These are phyloP conservation scores for Hozukius guyotensis DNA, from an alignment of 2,797 vertebrate genomes.

Conservation along the genomic window DNA sequence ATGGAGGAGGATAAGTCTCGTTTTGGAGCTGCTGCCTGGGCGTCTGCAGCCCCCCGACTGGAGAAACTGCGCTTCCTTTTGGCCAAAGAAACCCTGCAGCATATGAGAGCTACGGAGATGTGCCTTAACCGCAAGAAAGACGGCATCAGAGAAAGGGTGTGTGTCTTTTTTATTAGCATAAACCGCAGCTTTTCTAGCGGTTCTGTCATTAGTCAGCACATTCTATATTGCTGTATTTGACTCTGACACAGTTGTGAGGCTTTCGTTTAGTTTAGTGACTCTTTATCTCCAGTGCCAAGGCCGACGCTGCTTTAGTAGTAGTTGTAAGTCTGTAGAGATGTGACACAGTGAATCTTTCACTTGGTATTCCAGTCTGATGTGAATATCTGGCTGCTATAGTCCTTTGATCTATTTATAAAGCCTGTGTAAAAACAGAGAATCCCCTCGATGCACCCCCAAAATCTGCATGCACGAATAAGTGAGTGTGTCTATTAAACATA, in stretches of 20 bases:
- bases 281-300: constrained; percentile 4
- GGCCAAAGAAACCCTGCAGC: constrained; percentile 93
- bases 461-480: constrained; percentile 47
- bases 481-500: constrained; percentile 4
- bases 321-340: constrained; percentile 36
- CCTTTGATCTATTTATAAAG: constrained; percentile 76
- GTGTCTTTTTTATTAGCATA: constrained; percentile 12
- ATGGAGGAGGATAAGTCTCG: constrained; percentile 90
- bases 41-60: constrained; percentile 86
- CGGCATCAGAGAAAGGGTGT: constrained; percentile 85
- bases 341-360: constrained; percentile 40
- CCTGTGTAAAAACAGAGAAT: constrained; percentile 57
- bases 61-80: constrained; percentile 90
- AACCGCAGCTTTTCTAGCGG: neutral
- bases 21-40: constrained; percentile 92
- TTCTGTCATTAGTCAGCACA: constrained; percentile 6
- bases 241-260: neutral
- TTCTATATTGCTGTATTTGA: neutral
- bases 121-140: constrained; percentile 89
- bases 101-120: constrained; percentile 91
- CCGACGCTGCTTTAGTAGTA: constrained; percentile 14
- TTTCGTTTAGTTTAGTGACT: neutral
- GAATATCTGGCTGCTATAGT: constrained; percentile 46
- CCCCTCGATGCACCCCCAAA: constrained; percentile 42
- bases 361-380: constrained; percentile 67